These are phyloP conservation scores for Vulpes vulpes DNA, from an alignment of 2,113 vertebrate species.

Conservation along the genomic window DNA sequence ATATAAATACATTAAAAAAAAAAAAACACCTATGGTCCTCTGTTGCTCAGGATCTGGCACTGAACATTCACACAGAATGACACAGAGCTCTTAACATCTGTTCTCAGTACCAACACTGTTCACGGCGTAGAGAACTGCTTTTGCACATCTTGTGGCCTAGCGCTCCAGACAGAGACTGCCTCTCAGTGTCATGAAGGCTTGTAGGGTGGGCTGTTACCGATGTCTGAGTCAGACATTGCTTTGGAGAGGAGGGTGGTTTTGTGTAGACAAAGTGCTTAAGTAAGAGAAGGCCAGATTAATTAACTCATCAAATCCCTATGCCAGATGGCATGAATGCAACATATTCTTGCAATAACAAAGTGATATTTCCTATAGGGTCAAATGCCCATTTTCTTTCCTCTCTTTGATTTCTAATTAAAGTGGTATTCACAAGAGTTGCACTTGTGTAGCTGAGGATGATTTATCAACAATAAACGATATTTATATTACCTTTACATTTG, in stretches of 20 bases:
- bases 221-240: not conserved
- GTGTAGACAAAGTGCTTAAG: not conserved
- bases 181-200: not conserved
- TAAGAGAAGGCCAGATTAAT: constrained; percentile 10
- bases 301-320: not conserved
- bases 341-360: constrained; percentile 17
- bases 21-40: not conserved
- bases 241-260: not conserved
- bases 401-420: constrained; percentile 8
- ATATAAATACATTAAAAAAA: not conserved
- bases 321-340: not conserved
- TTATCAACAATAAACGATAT: not conserved
- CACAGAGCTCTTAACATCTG: not conserved
- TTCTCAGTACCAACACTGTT: not conserved
- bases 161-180: not conserved
- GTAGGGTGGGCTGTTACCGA: not conserved
- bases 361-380: not conserved
- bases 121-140: not conserved
- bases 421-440: not conserved
- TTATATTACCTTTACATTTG: not conserved
- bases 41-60: not conserved
- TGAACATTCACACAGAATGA: not conserved
- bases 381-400: not conserved
- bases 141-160: not conserved
- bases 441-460: not conserved